Percentiles rank a stretch among this genome's conserved stretches.
These are phyloP conservation scores for Oligia latruncula DNA, from an alignment of 2,888 invertebrate genomes.

Conservation along the genomic window DNA sequence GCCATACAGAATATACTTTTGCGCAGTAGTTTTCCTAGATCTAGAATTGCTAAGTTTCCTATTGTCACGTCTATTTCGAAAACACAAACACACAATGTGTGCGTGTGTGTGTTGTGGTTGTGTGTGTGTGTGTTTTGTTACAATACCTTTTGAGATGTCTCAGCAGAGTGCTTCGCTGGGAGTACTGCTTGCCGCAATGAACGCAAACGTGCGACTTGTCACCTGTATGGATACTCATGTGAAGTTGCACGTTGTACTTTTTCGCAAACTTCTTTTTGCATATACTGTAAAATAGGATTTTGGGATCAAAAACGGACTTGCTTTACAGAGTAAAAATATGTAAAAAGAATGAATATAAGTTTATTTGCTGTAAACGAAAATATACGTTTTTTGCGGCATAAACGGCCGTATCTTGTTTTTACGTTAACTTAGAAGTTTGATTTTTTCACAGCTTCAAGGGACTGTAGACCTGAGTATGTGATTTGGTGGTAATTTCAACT, in stretches of 20 bases:
- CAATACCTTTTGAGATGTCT: constrained; percentile 82
- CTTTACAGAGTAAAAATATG: neutral
- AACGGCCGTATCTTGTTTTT: too few species aligned
- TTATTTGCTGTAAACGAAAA: neutral
- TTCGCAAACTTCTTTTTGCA: constrained; percentile 88
- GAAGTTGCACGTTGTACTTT: constrained; percentile 86
- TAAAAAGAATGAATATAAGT: neutral
- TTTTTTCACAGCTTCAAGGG: too few species aligned
- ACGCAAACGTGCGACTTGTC: constrained; percentile 85
- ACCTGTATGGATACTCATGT: constrained; percentile 87
- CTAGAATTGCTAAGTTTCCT: too few species aligned
- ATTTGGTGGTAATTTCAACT: too few species aligned
- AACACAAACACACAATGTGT: neutral
- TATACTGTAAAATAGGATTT: constrained; percentile 67
- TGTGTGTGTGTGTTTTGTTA: neutral
- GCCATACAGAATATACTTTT: too few species aligned
- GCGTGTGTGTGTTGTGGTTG: neutral
- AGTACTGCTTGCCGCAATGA: constrained; percentile 87
- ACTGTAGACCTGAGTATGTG: too few species aligned
- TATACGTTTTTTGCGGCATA: too few species aligned
- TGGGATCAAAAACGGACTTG: neutral
- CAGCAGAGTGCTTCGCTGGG: constrained; percentile 87
- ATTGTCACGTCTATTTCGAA: too few species aligned
- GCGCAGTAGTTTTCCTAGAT: too few species aligned
- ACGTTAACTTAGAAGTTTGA: too few species aligned